phyloP scores from a whole-genome alignment of 2,113 vertebrate genomes.

The Motacilla alba region DNA sequence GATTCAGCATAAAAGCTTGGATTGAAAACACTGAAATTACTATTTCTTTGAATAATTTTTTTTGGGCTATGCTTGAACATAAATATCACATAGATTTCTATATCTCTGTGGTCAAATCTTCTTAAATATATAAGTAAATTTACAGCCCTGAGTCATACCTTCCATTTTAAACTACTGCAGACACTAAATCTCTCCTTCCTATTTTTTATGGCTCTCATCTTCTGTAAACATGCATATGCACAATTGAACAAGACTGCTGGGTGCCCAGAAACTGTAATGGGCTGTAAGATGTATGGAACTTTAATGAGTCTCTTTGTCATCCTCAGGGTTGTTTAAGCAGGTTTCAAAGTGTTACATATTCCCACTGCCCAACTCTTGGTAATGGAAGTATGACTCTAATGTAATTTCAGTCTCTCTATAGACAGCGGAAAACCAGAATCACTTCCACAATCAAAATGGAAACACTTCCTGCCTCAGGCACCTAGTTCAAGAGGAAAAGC shows the following conservation, averaged over 20 bases:
- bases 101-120: not conserved
- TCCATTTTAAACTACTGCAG: not conserved
- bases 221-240: not conserved
- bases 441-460: not conserved
- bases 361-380: not conserved
- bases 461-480: not conserved
- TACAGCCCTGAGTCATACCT: not conserved
- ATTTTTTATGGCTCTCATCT: not conserved
- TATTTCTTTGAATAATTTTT: not conserved
- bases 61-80: not conserved
- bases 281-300: not conserved
- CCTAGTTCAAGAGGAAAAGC: not conserved
- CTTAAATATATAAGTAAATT: not conserved
- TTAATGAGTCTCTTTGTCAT: not conserved
- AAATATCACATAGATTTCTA: not conserved
- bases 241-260: not conserved
- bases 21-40: not conserved
- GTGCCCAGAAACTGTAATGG: not conserved
- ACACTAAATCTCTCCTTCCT: not conserved
- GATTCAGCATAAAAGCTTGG: not conserved
- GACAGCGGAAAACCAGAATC: not conserved
- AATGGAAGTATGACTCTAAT: not conserved
- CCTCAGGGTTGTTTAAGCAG: not conserved
- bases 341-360: not conserved
- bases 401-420: not conserved